Base-by-base conservation (phyloP, 2,113 vertebrate genomes). In the Peucedramus taeniatus region DNA sequence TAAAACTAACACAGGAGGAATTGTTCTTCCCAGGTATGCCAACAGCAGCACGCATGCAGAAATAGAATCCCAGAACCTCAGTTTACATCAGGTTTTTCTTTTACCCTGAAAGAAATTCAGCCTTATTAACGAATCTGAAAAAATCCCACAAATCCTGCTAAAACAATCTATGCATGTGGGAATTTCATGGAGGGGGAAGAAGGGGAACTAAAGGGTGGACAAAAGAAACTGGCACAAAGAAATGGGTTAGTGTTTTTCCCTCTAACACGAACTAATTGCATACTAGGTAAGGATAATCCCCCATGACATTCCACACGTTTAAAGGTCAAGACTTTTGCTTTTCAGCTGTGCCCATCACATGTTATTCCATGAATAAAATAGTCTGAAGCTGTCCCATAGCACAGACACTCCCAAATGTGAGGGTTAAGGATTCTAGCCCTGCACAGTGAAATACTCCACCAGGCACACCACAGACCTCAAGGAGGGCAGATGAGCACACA, bases 251-350 rank as follows among this genome's bases (percentile, higher is more conserved):
- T 87, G 39, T n/a, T 92, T 68, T 35, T 37, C 49, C 31, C 23
- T 71, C 70, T 71, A 42, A 85, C 23, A 71, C 1, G 0, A 79
- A 10, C 47, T 87, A 71, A 89, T 64, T 83, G 35, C 45, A 31
- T 47, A 70, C 12, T 27, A 42, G 19, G 40, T 63, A 90, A 61
- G 50, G 33, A 76, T 94, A 91, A 93, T 37, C 26, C 54, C 39
- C 54, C 1, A 1, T 2, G 15, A 88, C 6, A 6, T 57, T 87
- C 57, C 59, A 70, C 7, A 18, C 1, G 0, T 75, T 91, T 64
- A 90, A 59, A 95, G 81, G 90, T 65, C 78, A 88, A 68, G 54
- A 77, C 35, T 95, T 94, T 24, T 92, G 63, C 70, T 91, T 93
- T 93, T 93, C 68, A 78, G 7, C 28, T 50, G 21, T 66, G 33